Conservation (phyloP, 2,888 invertebrate species). For the Acanthosoma haemorrhoidale region DNA sequence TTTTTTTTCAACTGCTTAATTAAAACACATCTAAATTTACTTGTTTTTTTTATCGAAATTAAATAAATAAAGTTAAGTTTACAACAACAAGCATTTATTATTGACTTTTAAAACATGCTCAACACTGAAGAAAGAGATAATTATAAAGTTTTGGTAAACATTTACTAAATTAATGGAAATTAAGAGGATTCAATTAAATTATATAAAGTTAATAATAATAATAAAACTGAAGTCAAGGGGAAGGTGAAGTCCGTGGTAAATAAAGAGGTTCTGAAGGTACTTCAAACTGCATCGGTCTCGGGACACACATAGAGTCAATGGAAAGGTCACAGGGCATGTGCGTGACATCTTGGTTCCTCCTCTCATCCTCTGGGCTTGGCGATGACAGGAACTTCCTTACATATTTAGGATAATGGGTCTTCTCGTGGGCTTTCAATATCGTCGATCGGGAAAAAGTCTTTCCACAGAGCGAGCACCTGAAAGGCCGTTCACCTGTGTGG, state of each 20-base stretch:
- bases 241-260: constrained; percentile 39
- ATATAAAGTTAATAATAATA: constrained; percentile 27
- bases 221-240: constrained; percentile 41
- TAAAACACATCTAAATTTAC: too few species aligned
- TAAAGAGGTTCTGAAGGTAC: constrained; percentile 34
- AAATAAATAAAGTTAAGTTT: too few species aligned
- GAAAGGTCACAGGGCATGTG: constrained; percentile 42
- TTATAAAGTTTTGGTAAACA: background rate
- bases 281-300: constrained; percentile 37
- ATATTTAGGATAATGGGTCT: constrained; percentile 87
- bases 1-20: too few species aligned
- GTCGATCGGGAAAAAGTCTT: constrained; percentile 87
- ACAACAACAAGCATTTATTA: too few species aligned
- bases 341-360: constrained; percentile 52
- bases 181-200: background rate
- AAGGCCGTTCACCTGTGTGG: constrained; percentile 85
- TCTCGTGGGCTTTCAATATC: constrained; percentile 86
- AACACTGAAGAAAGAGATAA: background rate
- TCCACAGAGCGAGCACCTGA: constrained; percentile 81
- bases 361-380: constrained; percentile 51
- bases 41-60: too few species aligned
- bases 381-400: constrained; percentile 84
- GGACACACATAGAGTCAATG: constrained; percentile 41
- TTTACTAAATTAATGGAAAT: background rate
- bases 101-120: background rate